Evolutionary conservation across 2,113 vertebrate species (phyloP).

Genomic region (Phyllostomus hastatus): DNA sequence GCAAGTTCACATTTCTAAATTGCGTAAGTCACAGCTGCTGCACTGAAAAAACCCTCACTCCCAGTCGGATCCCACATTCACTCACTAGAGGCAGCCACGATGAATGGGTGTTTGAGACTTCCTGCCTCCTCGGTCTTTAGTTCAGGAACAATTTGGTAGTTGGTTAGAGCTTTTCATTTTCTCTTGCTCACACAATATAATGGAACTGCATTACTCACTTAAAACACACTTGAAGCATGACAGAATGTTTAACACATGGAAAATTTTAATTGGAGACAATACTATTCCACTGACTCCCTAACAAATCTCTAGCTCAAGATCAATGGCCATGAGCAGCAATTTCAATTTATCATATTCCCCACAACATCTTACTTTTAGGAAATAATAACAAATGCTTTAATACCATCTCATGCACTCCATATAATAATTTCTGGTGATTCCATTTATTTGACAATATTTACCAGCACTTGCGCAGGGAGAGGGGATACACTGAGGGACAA

Average conservation of each 20-base stretch:
- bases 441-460: background rate
- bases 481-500: background rate
- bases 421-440: background rate
- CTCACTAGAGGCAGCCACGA: background rate
- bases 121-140: background rate
- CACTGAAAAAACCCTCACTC: conserved; percentile 6
- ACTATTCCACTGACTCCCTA: background rate
- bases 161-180: background rate
- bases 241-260: background rate
- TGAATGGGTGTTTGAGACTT: background rate
- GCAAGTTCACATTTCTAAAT: conserved; percentile 28
- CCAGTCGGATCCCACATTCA: background rate
- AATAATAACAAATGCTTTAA: background rate
- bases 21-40: background rate
- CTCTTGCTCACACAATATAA: conserved; percentile 7
- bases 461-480: background rate
- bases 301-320: background rate
- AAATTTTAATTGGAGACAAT: background rate
- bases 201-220: background rate
- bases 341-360: background rate
- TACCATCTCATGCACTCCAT: background rate
- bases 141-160: background rate
- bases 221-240: conserved; percentile 37
- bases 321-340: background rate
- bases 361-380: background rate